Base-by-base conservation (phyloP, 2,113 vertebrate species). In the Hymenochirus boettgeri region DNA sequence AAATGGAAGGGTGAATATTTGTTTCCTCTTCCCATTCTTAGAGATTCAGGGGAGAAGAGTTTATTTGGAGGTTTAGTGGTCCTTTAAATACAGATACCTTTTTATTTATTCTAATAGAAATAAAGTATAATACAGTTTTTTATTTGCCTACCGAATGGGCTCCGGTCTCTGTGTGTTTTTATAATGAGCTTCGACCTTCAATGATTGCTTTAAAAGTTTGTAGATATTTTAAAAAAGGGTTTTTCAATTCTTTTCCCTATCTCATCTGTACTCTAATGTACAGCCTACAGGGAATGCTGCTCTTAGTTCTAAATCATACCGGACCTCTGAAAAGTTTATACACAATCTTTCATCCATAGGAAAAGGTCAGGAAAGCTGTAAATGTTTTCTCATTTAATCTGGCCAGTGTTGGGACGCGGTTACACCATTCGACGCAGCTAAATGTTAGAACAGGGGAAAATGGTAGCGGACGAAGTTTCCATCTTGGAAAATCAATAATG, bases 301-400 rank as follows among this genome's bases (percentile, higher is more conserved):
- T 82, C 71, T 72, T 78, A 73, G 76, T 77, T 81, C 73, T 46
- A 73, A 77, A 73, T 73, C 73, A 74, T 22, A 63, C 57, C 55
- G 70, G 77, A 69, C 22, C 65, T 75, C 72, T 84, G 83, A 77
- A 86, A 83, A 78, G 74, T 21, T 57, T 79, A 77, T 54, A 83
- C 70, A 15, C 29, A 55, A 69, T 69, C 65, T 69, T 69, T 69
- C 65, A 74, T 71, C 78, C 79, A 82, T 77, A 76, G 15, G 25
- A 74, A 79, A 87, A 88, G 85, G 81, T 86, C 82, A 87, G 54
- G 74, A 82, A 85, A 76, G 57, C 61, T 76, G 71, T 78, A 74
- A 80, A 74, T 72, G 61, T 75, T 79, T 81, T 80, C 78, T 76
- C 55, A 59, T 60, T 53, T 27, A 73, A 69, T 73, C 73, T 72